These are phyloP conservation scores for Lymantria monacha DNA, from an alignment of 2,888 invertebrate species.

Conservation along the genomic window DNA sequence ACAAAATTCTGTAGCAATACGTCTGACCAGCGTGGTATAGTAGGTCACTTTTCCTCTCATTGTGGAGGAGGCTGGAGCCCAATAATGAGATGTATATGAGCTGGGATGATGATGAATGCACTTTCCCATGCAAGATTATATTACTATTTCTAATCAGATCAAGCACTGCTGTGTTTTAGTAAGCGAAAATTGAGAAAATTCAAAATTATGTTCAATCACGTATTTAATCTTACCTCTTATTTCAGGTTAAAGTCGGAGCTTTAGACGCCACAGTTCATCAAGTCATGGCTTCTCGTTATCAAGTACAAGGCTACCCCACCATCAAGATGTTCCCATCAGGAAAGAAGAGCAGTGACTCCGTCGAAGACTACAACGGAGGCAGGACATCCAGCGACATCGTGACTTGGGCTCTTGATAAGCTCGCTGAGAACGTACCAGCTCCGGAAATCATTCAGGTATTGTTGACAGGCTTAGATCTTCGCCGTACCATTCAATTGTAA, in stretches of 20 bases:
- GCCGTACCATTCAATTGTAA: too few species aligned
- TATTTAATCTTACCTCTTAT: constrained; percentile 3
- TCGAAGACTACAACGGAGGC: constrained; percentile 95
- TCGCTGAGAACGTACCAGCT: constrained; percentile 92
- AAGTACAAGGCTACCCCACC: constrained; percentile 97
- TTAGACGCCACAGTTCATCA: constrained; percentile 97
- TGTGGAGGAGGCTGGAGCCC: too few species aligned
- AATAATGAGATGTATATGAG: too few species aligned
- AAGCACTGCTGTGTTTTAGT: too few species aligned
- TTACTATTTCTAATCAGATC: too few species aligned
- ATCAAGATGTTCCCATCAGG: constrained; percentile 95
- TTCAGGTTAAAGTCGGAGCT: constrained; percentile 93
- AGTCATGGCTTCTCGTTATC: constrained; percentile 90
- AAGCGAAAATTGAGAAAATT: too few species aligned
- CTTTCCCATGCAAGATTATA: too few species aligned
- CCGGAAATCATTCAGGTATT: constrained; percentile 92
- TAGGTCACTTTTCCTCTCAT: too few species aligned
- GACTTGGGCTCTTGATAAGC: constrained; percentile 92
- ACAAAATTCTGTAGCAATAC: too few species aligned
- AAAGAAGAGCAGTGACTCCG: constrained; percentile 85
- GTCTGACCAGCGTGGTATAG: too few species aligned
- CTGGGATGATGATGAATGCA: too few species aligned
- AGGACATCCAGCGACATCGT: constrained; percentile 95
- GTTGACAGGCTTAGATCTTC: too few species aligned
- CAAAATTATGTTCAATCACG: not conserved